Conservation (phyloP, 1,140 invertebrate species). For the Coelopa frigida region DNA sequence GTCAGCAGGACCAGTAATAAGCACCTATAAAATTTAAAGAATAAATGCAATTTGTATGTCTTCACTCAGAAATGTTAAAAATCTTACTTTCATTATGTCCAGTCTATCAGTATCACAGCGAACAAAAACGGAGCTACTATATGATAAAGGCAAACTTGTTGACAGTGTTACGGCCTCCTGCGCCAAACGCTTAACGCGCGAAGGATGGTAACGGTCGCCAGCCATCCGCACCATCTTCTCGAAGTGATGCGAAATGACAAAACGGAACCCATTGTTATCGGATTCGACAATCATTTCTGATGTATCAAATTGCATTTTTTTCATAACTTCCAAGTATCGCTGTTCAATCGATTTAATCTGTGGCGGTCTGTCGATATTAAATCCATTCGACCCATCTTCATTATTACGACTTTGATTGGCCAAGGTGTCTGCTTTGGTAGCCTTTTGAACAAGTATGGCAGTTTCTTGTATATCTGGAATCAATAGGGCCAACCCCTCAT, state of each 20-base stretch:
- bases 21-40: conserved; percentile 53
- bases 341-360: conserved; percentile 55
- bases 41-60: conserved; percentile 2
- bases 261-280: conserved; percentile 65
- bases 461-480: conserved; percentile 86
- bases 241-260: conserved; percentile 86
- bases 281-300: conserved; percentile 83
- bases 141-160: conserved; percentile 85
- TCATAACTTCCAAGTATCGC: conserved; percentile 79
- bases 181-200: conserved; percentile 83
- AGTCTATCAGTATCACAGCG: conserved; percentile 88
- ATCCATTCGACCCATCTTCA: conserved; percentile 14
- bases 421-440: conserved; percentile 51
- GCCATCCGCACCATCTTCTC: conserved; percentile 81
- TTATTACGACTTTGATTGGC: conserved; percentile 22
- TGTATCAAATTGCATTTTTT: conserved; percentile 82
- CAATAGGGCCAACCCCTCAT: conserved; percentile 77
- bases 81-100: conserved; percentile 85
- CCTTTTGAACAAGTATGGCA: conserved; percentile 65
- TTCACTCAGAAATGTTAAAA: not conserved
- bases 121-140: conserved; percentile 92
- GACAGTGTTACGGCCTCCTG: conserved; percentile 95
- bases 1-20: conserved; percentile 86
- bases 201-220: conserved; percentile 74
- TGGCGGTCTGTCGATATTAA: conserved; percentile 47